Evolutionary conservation across 2,113 vertebrate genomes (phyloP).

Genomic region (Seriola dumerili): DNA sequence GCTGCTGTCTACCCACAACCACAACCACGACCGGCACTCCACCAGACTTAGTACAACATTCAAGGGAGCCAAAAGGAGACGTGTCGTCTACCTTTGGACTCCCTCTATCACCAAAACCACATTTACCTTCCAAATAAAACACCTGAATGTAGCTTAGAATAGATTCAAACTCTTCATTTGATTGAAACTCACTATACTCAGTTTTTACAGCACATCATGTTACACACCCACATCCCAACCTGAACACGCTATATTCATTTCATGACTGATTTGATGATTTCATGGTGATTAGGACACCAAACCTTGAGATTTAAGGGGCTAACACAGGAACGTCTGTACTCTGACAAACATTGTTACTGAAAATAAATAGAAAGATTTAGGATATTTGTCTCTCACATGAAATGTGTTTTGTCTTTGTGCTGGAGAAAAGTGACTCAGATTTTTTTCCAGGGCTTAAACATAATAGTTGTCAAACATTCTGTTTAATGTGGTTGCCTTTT

Average conservation of each 20-base stretch:
- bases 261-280: slow-evolving; percentile 16
- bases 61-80: slow-evolving; percentile 73
- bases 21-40: slow-evolving; percentile 55
- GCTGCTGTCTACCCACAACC: slow-evolving; percentile 47
- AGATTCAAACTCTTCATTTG: slow-evolving; percentile 1
- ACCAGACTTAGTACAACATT: slow-evolving; percentile 44
- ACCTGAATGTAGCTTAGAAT: background rate
- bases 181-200: slow-evolving; percentile 5
- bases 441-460: too few relatives aligned
- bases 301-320: background rate
- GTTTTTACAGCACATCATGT: background rate
- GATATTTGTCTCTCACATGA: too few relatives aligned
- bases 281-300: slow-evolving; percentile 20
- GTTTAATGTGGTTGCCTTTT: too few relatives aligned
- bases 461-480: too few relatives aligned
- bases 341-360: background rate
- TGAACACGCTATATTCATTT: background rate
- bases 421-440: too few relatives aligned
- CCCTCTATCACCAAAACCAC: slow-evolving; percentile 60
- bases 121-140: slow-evolving; percentile 16
- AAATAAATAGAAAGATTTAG: too few relatives aligned
- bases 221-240: background rate
- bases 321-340: background rate
- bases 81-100: slow-evolving; percentile 63
- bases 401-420: too few relatives aligned